Percentiles rank a stretch among this genome's conserved stretches.
Evolutionary conservation across 2,888 invertebrate species (phyloP).

Genomic region (Netelia inedita): DNA sequence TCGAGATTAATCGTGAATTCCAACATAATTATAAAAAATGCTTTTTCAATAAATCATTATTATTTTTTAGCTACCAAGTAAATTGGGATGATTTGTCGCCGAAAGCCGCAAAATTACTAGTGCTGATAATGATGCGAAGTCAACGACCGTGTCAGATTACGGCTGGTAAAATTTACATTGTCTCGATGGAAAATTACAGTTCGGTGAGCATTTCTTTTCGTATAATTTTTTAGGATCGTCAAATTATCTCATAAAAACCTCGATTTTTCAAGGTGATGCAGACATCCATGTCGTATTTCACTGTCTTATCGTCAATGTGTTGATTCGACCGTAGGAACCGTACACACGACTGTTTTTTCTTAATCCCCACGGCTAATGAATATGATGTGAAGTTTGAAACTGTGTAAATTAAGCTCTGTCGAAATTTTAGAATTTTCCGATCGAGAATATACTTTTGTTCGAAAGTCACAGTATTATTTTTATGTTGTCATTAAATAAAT

Average conservation of each 20-base stretch:
- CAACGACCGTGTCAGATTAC: conserved; percentile 30
- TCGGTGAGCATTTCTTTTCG: too few species aligned
- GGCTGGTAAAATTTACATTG: conserved; percentile 32
- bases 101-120: conserved; percentile 28
- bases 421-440: too few species aligned
- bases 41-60: not conserved
- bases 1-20: not conserved
- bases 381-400: too few species aligned
- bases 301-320: not conserved
- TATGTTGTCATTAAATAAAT: too few species aligned
- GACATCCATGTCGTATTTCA: conserved; percentile 41
- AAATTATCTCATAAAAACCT: too few species aligned
- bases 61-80: conserved; percentile 38
- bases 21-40: not conserved
- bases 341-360: too few species aligned
- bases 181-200: conserved; percentile 54
- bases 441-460: too few species aligned
- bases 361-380: too few species aligned
- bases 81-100: conserved; percentile 39
- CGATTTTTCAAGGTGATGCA: conserved; percentile 36
- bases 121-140: conserved; percentile 50
- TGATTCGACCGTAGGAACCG: too few species aligned
- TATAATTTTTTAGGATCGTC: too few species aligned
- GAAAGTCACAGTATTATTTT: too few species aligned
- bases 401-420: too few species aligned